Base-by-base conservation (phyloP, 2,797 vertebrate species). In the Sternarchorhynchus goeldii region DNA sequence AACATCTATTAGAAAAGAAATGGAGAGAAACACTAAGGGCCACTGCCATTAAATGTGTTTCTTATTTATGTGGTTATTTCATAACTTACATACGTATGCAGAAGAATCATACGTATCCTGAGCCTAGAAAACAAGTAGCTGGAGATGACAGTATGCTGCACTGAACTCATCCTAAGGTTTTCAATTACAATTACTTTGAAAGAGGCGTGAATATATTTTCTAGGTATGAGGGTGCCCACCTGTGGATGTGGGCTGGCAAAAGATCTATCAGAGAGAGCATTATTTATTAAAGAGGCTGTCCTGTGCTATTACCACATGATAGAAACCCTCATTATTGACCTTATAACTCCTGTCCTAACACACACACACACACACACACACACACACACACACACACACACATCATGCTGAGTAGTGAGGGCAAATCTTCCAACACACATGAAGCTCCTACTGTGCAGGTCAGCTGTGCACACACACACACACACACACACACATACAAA, bases 201-300 rank as follows among this genome's bases (percentile, higher is more conserved):
- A 81, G 58, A 25, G 45, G 70, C 57, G 70, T 81, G 66, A 76
- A 83, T 77, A 67, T 39, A 63, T 83, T 77, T 81, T 74, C 39
- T 63, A 77, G 55, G 64, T 25, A 77, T 70, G 50, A 77, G 41
- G 62, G 25, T 75, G 41, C 79, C 34, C 79, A 81, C 59, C 55
- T 79, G 76, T 81, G 74, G 75, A 71, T 67, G 63, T 72, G 67
- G 41, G 16, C 73, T 78, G 76, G 76, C 63, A 29, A 58, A 66
- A 36, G 67, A 76, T 83, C 81, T 79, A 83, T 83, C 79, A 81
- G n/a, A 67, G 60, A 77, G 62, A 65, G 55, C 65, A 81, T 85
- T 83, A 81, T 81, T 83, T 81, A 83, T 83, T 85, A 83, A 81
- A 83, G 77, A 68, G 53, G 56, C 80, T 80, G 77, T 80, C 71